These are phyloP conservation scores for Paralvinella palmiformis DNA, from an alignment of 1,140 invertebrate genomes.

Conservation along the genomic window DNA sequence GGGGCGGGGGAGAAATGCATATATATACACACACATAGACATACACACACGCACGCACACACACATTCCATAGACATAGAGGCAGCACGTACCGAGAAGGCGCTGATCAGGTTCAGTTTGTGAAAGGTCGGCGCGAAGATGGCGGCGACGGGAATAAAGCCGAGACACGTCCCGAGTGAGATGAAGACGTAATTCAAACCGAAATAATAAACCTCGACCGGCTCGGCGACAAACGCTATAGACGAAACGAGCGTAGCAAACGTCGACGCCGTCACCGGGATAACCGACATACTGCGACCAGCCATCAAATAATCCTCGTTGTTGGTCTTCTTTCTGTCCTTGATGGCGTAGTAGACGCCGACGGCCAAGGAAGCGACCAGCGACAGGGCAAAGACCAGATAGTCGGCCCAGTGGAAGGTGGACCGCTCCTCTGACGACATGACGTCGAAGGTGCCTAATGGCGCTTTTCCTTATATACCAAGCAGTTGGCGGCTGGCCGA, in stretches of 20 bases:
- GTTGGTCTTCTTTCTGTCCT: slow-evolving; percentile 21
- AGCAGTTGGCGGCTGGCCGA: no score
- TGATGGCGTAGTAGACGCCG: slow-evolving; percentile 37
- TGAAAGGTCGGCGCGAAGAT: slow-evolving; percentile 45
- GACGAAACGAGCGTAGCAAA: slow-evolving; percentile 75
- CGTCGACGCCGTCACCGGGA: slow-evolving; percentile 39
- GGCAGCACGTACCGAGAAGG: slow-evolving; percentile 45
- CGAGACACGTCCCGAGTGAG: slow-evolving; percentile 28
- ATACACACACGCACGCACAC: no score
- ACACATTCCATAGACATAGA: no score
- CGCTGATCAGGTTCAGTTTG: slow-evolving; percentile 38
- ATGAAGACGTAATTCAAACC: slow-evolving; percentile 35
- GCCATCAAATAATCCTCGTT: slow-evolving; percentile 25
- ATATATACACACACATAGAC: no score
- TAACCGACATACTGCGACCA: slow-evolving; percentile 13
- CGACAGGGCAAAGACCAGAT: slow-evolving; percentile 39
- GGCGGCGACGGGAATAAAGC: slow-evolving; percentile 25
- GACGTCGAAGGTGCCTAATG: no score
- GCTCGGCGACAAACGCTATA: slow-evolving; percentile 79
- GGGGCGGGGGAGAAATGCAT: no score
- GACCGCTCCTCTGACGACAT: not conserved
- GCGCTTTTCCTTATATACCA: no score
- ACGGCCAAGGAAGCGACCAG: slow-evolving; percentile 40
- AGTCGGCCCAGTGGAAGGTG: slow-evolving; percentile 38
- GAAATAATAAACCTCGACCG: slow-evolving; percentile 70